A percentile compares a stretch with the other conserved stretches of the same genome.
These are phyloP conservation scores for Abrostola triplasia DNA, from an alignment of 2,888 invertebrate genomes.

Conservation along the genomic window DNA sequence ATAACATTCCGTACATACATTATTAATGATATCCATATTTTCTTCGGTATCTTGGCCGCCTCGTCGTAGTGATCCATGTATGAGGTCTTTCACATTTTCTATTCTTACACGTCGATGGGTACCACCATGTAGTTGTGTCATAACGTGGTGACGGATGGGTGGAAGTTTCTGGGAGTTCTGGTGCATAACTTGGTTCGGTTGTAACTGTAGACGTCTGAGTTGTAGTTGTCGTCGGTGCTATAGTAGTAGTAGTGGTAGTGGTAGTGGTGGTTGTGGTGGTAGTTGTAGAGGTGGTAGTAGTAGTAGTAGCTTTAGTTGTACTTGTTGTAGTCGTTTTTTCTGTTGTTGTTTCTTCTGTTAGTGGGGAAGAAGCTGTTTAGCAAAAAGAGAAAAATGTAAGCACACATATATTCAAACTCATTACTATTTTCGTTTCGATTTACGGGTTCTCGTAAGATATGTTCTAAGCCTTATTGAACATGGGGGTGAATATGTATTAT, in stretches of 20 bases:
- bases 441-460: too few relatives aligned
- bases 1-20: conserved; percentile 27
- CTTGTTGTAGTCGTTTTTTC: conserved; percentile 5
- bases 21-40: conserved; percentile 29
- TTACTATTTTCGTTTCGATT: background rate
- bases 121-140: conserved; percentile 19
- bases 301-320: conserved; percentile 7
- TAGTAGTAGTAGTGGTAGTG: conserved; percentile 2
- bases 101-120: conserved; percentile 30
- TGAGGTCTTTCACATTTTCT: conserved; percentile 27
- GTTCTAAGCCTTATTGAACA: too few relatives aligned
- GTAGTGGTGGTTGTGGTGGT: conserved; percentile 1
- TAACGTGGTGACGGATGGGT: background rate
- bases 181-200: background rate
- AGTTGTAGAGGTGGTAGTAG: conserved; percentile 6
- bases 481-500: too few relatives aligned
- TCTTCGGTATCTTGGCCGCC: background rate
- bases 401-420: background rate
- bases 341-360: background rate
- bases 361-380: conserved; percentile 1
- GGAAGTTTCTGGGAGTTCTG: conserved; percentile 1
- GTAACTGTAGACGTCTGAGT: background rate
- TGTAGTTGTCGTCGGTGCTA: background rate
- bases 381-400: conserved; percentile 2
- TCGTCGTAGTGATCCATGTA: conserved; percentile 38